Percentiles rank a stretch among this genome's conserved stretches.
Conservation (phyloP, 2,888 invertebrate species). For the Epinotia bilunana region DNA sequence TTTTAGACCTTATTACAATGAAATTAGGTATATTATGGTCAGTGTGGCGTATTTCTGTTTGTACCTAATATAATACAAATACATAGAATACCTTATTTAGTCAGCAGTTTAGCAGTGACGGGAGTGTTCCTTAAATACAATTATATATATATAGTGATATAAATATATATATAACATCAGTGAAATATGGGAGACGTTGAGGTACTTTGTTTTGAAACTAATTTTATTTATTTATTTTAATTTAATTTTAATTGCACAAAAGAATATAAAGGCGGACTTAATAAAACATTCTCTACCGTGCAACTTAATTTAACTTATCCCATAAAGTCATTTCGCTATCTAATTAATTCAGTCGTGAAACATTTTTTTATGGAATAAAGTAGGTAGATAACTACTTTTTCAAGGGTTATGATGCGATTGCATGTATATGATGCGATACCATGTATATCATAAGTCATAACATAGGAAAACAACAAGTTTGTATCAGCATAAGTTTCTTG, state of each 20-base stretch:
- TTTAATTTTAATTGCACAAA: background rate
- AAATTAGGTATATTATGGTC: background rate
- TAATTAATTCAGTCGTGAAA: too few species aligned
- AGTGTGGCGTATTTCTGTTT: background rate
- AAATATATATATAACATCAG: background rate
- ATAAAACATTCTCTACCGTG: too few species aligned
- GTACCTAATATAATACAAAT: constrained; percentile 3
- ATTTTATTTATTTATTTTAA: background rate
- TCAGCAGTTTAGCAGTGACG: background rate
- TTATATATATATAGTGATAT: background rate
- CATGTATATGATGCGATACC: too few species aligned
- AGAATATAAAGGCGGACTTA: background rate
- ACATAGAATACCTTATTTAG: constrained; percentile 5
- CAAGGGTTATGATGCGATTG: too few species aligned
- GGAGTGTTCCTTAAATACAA: background rate
- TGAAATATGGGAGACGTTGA: constrained; percentile 11
- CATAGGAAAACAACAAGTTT: too few species aligned
- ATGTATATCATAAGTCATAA: too few species aligned
- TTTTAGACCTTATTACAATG: background rate
- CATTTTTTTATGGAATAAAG: too few species aligned
- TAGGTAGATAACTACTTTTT: too few species aligned
- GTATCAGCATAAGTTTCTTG: too few species aligned
- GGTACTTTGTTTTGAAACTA: background rate
- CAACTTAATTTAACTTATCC: background rate
- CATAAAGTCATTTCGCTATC: background rate